A percentile compares a stretch with the other conserved stretches of the same genome.
phyloP scores from a whole-genome alignment of 2,113 vertebrate genomes.

The Solea solea region DNA sequence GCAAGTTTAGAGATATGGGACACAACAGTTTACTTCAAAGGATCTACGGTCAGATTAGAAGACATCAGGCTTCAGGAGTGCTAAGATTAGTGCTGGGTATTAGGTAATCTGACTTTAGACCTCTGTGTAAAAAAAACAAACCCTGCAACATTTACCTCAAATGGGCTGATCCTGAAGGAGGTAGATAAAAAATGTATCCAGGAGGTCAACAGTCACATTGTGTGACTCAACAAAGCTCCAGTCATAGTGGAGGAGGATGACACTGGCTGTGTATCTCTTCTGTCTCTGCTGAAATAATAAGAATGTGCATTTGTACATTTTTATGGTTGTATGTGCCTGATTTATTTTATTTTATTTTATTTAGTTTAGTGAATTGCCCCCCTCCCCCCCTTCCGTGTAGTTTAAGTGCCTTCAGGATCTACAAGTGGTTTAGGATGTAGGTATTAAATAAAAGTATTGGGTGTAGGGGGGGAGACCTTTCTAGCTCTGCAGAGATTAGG shows the following conservation, averaged over 20 bases:
- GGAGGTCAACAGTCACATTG: conserved; percentile 41
- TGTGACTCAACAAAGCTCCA: conserved; percentile 25
- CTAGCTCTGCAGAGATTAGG: background rate
- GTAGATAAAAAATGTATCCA: conserved; percentile 19
- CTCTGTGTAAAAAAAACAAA: conserved; percentile 28
- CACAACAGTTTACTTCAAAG: conserved; percentile 23
- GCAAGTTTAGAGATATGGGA: conserved; percentile 27
- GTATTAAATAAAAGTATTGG: conserved; percentile 4
- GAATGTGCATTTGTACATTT: conserved; percentile 53
- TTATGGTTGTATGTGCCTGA: conserved; percentile 24
- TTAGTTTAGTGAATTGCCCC: background rate
- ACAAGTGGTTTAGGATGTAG: background rate
- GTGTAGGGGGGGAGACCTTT: conserved; percentile 5
- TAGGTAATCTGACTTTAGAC: conserved; percentile 37
- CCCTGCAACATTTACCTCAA: conserved; percentile 58
- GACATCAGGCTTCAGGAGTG: conserved; percentile 31
- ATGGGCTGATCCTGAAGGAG: conserved; percentile 73
- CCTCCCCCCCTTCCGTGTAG: conserved; percentile 8
- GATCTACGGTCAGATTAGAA: conserved; percentile 41
- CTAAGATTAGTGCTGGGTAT: conserved; percentile 26
- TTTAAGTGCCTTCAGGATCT: conserved; percentile 2
- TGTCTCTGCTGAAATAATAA: conserved; percentile 30
- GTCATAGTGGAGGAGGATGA: conserved; percentile 3
- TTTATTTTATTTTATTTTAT: conserved; percentile 20
- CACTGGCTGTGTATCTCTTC: conserved; percentile 16